These are phyloP conservation scores for Pangasius macronema DNA, from an alignment of 2,797 vertebrate genomes.

Conservation along the genomic window DNA sequence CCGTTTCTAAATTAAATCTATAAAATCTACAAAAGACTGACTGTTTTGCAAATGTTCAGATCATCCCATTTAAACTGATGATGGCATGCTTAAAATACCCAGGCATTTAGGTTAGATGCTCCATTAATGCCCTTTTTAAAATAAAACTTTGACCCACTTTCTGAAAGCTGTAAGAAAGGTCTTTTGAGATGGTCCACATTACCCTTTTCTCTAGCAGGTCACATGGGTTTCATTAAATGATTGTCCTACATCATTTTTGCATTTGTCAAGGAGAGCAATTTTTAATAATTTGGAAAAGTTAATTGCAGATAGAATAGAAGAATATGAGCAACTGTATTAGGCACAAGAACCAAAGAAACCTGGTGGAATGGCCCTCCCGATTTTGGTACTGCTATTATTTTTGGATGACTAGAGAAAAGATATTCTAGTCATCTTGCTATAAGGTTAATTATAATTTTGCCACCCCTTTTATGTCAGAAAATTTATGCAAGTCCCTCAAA, in stretches of 20 bases:
- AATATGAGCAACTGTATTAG: background rate
- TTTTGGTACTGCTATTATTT: background rate
- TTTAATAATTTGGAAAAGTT: background rate
- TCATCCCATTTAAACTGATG: background rate
- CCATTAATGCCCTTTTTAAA: background rate
- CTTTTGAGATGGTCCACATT: background rate
- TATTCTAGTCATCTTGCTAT: background rate
- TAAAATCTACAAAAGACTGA: background rate
- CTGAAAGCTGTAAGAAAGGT: background rate
- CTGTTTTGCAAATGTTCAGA: background rate
- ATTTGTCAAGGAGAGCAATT: background rate
- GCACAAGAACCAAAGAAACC: background rate
- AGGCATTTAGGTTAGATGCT: background rate
- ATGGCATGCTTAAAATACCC: conserved; percentile 2
- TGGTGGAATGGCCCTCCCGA: background rate
- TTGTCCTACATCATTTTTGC: background rate
- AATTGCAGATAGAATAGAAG: background rate
- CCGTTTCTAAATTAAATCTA: background rate
- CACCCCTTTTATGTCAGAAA: background rate
- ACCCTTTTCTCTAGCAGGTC: background rate
- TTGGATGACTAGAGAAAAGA: background rate
- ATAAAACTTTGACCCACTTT: background rate
- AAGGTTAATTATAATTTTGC: background rate
- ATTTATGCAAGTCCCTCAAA: background rate
- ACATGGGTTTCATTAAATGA: background rate